These are phyloP conservation scores for Lagria hirta DNA, from an alignment of 2,888 invertebrate genomes.

Conservation along the genomic window DNA sequence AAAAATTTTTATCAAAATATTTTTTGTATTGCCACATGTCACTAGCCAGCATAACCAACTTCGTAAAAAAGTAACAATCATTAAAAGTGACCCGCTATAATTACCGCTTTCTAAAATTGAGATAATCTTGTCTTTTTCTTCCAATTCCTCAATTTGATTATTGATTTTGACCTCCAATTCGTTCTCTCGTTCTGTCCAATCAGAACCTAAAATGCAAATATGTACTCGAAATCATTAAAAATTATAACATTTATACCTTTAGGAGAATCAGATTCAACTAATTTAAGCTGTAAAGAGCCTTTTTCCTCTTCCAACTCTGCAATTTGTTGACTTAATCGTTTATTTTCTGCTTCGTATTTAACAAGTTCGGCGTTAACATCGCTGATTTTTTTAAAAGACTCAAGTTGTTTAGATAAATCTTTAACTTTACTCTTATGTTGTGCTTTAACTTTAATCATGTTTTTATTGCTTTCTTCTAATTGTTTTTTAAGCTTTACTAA, in stretches of 20 bases:
- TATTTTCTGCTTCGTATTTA: conserved; percentile 63
- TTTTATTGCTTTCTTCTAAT: conserved; percentile 73
- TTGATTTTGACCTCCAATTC: conserved; percentile 41
- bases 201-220: too few relatives aligned
- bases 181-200: conserved; percentile 35
- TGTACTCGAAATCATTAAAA: too few relatives aligned
- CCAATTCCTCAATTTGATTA: conserved; percentile 34
- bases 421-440: conserved; percentile 72
- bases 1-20: too few relatives aligned
- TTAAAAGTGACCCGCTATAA: too few relatives aligned
- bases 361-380: conserved; percentile 70
- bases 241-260: conserved; percentile 48
- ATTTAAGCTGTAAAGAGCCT: conserved; percentile 83
- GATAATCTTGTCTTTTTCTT: conserved; percentile 43
- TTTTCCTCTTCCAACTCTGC: conserved; percentile 83
- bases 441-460: conserved; percentile 74
- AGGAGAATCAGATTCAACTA: conserved; percentile 77
- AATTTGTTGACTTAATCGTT: conserved; percentile 70
- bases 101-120: conserved; percentile 42
- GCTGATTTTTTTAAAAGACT: conserved; percentile 65
- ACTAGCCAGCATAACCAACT: not conserved
- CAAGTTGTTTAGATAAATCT: conserved; percentile 74
- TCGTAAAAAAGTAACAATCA: too few relatives aligned
- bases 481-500: conserved; percentile 65
- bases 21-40: not conserved